Conservation (phyloP, 2,797 vertebrate species). For the Tachyglossus aculeatus region DNA sequence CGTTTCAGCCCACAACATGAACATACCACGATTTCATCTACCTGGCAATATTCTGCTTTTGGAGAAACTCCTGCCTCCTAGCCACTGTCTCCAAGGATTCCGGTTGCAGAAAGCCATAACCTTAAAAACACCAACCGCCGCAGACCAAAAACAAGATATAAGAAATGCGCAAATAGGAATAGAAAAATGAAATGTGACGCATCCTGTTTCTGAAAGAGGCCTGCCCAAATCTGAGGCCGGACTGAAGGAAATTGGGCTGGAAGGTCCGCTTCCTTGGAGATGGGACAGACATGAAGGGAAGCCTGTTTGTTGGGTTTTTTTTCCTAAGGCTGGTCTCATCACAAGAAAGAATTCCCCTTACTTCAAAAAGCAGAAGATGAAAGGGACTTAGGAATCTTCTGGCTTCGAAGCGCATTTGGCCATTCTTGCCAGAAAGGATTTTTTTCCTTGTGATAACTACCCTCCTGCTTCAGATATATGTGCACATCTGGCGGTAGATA, state of each 20-base stretch:
- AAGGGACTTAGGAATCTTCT: neutral
- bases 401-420: constrained; percentile 15
- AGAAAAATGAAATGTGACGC: neutral
- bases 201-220: no score
- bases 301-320: neutral
- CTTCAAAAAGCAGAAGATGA: neutral
- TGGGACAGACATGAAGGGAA: neutral
- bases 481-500: neutral
- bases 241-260: no score
- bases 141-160: constrained; percentile 4
- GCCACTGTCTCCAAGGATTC: constrained; percentile 90
- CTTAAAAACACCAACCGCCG: constrained; percentile 64
- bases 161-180: neutral
- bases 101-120: constrained; percentile 87
- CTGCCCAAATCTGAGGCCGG: no score
- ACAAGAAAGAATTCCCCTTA: neutral
- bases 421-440: no score
- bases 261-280: neutral
- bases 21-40: no score
- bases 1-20: no score
- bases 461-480: neutral
- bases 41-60: constrained; percentile 95
- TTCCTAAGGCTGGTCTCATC: neutral
- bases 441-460: neutral
- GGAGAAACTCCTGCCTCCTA: constrained; percentile 91